A percentile compares a stretch with the other conserved stretches of the same genome.
Conservation (phyloP, 2,113 vertebrate genomes). For the Alethe castanea region DNA sequence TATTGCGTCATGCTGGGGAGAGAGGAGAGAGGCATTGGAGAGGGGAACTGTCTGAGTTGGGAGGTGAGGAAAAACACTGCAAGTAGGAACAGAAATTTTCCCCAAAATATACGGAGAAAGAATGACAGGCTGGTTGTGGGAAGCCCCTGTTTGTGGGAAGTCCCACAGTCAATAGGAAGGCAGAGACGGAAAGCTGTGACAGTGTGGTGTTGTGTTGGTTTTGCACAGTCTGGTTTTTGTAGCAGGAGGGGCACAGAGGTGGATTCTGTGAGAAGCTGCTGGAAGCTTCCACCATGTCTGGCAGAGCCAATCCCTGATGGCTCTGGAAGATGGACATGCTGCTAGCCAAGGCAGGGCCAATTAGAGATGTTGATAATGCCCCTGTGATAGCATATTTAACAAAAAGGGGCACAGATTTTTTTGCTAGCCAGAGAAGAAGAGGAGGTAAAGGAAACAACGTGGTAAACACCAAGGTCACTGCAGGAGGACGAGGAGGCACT, state of each 20-base stretch:
- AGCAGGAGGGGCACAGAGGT: accelerated
- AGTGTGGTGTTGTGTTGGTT: background rate
- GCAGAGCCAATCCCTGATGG: background rate
- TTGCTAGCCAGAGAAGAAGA: background rate
- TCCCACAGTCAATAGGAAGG: accelerated
- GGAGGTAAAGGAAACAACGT: background rate
- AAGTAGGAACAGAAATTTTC: background rate
- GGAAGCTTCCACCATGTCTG: background rate
- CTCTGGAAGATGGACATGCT: background rate
- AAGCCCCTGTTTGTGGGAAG: background rate
- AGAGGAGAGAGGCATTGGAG: background rate
- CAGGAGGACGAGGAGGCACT: accelerated
- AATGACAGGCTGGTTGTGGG: background rate
- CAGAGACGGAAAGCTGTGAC: background rate
- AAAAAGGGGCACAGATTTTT: background rate
- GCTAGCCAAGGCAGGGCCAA: background rate
- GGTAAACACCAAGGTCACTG: background rate
- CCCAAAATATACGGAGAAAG: background rate
- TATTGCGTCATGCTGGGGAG: background rate
- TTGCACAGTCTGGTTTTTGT: background rate
- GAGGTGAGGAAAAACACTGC: background rate
- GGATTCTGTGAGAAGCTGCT: background rate
- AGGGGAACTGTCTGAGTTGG: accelerated
- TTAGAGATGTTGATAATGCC: background rate
- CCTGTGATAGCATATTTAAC: background rate